Evolutionary conservation across 2,888 invertebrate species (phyloP).

Genomic region (Aproaerema taeniolella): DNA sequence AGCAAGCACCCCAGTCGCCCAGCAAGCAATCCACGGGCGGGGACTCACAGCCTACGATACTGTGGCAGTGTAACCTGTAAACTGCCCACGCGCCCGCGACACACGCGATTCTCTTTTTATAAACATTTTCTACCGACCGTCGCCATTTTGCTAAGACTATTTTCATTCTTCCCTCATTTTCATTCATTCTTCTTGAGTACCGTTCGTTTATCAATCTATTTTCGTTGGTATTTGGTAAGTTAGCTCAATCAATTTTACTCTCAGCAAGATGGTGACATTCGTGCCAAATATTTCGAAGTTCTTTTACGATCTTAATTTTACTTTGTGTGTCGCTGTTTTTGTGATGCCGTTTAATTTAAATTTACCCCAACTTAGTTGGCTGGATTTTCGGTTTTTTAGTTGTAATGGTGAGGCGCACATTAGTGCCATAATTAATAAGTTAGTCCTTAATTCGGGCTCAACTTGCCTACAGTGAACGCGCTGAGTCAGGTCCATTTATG

Average conservation of each 20-base stretch:
- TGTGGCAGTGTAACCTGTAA: conserved; percentile 98
- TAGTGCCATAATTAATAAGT: conserved; percentile 39
- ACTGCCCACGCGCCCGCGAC: conserved; percentile 29
- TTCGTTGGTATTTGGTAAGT: conserved; percentile 26
- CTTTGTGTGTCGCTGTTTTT: conserved; percentile 52
- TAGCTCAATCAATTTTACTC: too few relatives aligned
- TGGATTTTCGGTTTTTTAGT: conserved; percentile 48
- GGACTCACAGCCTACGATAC: conserved; percentile 99
- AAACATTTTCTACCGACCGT: conserved; percentile 37
- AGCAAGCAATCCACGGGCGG: conserved; percentile 83
- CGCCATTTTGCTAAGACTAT: conserved; percentile 48
- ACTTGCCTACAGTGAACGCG: conserved; percentile 33
- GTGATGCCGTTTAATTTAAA: conserved; percentile 48
- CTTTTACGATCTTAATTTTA: conserved; percentile 23
- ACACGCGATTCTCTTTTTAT: conserved; percentile 26
- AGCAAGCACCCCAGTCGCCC: conserved; percentile 86
- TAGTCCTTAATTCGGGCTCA: conserved; percentile 31
- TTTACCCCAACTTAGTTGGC: conserved; percentile 72
- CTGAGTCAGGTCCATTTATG: conserved; percentile 38
- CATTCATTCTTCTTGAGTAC: conserved; percentile 26
- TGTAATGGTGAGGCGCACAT: conserved; percentile 38
- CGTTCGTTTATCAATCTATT: conserved; percentile 15
- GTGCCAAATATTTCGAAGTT: conserved; percentile 42
- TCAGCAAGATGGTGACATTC: conserved; percentile 52
- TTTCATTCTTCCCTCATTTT: conserved; percentile 25